Conservation (phyloP, 2,797 vertebrate genomes). For the Brachymystax lenok region DNA sequence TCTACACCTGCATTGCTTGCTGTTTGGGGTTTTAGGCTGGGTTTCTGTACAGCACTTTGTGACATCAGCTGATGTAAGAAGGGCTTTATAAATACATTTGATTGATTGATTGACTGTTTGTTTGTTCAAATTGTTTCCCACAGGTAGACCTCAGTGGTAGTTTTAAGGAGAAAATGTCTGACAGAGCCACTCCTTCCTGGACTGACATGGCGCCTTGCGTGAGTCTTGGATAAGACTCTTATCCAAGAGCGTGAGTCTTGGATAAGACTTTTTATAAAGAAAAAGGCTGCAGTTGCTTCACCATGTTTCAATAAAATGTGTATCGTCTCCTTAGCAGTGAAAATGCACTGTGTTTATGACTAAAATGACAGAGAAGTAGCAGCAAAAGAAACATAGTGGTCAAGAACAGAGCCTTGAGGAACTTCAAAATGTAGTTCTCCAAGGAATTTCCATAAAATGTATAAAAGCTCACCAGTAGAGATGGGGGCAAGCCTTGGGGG, state of each 20-base stretch:
- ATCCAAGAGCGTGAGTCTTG: background rate
- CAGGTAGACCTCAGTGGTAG: too few species aligned
- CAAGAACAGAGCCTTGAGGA: background rate
- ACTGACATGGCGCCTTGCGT: background rate
- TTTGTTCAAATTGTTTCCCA: too few species aligned
- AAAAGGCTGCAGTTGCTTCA: background rate
- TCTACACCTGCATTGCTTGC: too few species aligned
- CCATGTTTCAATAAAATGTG: background rate
- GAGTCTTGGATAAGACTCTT: background rate
- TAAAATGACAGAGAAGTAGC: too few species aligned
- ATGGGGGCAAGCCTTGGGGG: slow-evolving; percentile 88
- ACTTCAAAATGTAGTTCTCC: background rate
- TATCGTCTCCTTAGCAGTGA: too few species aligned
- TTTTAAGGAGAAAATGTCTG: background rate
- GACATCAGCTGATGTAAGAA: too few species aligned
- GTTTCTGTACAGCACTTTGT: too few species aligned
- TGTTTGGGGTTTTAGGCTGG: too few species aligned
- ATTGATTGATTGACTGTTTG: too few species aligned
- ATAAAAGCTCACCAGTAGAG: slow-evolving; percentile 82
- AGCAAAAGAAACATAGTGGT: too few species aligned
- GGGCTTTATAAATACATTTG: too few species aligned
- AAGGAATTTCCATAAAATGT: background rate
- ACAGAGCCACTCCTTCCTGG: background rate
- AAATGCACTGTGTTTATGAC: too few species aligned
- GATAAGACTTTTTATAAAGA: background rate